Conservation (phyloP, 2,797 vertebrate species). For the Furcifer pardalis region DNA sequence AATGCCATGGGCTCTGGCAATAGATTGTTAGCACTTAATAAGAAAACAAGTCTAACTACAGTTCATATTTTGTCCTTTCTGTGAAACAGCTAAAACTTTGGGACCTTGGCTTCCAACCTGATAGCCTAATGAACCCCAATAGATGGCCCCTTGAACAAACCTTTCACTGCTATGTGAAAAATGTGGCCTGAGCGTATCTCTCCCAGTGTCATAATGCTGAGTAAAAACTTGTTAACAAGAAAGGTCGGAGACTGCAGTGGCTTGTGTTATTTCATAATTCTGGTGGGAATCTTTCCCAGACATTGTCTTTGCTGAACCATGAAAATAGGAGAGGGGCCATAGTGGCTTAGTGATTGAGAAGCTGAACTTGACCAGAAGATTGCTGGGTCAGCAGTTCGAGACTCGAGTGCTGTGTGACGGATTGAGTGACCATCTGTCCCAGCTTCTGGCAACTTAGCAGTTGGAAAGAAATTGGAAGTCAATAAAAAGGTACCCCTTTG, state of each 20-base stretch:
- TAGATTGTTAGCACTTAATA: constrained; percentile 52
- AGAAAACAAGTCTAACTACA: constrained; percentile 49
- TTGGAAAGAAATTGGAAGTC: no score
- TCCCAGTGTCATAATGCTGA: constrained; percentile 24
- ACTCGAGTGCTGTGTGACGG: no score
- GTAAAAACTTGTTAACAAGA: no score
- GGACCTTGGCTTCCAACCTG: constrained; percentile 35
- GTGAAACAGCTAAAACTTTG: constrained; percentile 47
- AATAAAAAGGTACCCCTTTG: no score
- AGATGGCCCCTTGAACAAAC: constrained; percentile 47
- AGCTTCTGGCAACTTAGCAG: no score
- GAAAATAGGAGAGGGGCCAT: constrained; percentile 48
- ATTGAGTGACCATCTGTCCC: no score
- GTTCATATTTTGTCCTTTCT: constrained; percentile 46
- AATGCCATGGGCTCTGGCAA: constrained; percentile 22
- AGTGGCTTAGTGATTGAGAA: no score
- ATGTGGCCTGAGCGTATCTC: constrained; percentile 51
- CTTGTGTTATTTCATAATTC: constrained; percentile 57
- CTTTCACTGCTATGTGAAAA: constrained; percentile 9
- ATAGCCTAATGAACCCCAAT: constrained; percentile 51
- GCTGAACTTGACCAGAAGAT: no score
- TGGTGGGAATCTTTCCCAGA: constrained; percentile 48
- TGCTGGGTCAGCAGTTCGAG: no score
- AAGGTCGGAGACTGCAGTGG: no score
- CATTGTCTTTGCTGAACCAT: constrained; percentile 40